These are phyloP conservation scores for Calidris pugnax DNA, from an alignment of 2,113 vertebrate species.

Conservation along the genomic window DNA sequence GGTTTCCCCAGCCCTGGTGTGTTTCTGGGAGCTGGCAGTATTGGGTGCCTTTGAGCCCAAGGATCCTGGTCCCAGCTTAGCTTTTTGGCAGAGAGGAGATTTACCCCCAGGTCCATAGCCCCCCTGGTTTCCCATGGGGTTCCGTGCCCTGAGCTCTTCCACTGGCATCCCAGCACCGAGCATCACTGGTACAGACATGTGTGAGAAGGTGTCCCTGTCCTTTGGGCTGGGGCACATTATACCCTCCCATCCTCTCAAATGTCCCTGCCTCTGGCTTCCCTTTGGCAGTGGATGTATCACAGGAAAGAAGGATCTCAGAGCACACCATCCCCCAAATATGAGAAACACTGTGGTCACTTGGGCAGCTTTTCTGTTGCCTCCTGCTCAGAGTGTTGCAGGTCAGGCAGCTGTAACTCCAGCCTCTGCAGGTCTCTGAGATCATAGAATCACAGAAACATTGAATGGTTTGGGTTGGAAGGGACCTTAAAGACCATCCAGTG, in stretches of 20 bases:
- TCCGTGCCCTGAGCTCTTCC: fast-evolving
- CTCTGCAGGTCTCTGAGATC: neutral
- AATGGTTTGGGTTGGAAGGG: neutral
- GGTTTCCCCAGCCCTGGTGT: fast-evolving
- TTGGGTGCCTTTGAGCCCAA: neutral
- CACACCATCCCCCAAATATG: too few species aligned
- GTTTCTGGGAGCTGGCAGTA: neutral
- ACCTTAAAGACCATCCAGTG: neutral
- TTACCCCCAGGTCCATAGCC: fast-evolving
- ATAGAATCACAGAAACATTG: neutral
- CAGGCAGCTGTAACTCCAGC: neutral
- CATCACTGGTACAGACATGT: fast-evolving
- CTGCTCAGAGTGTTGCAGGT: fast-evolving
- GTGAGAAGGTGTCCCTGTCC: fast-evolving
- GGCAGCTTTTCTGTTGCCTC: neutral
- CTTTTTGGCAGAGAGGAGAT: neutral
- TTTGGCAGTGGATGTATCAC: neutral
- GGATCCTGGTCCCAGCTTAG: neutral
- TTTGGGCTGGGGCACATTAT: neutral
- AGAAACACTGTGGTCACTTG: neutral
- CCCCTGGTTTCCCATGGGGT: fast-evolving
- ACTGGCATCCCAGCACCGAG: fast-evolving
- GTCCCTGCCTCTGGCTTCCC: neutral
- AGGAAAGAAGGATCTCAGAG: neutral
- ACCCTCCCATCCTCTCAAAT: neutral